These are phyloP conservation scores for Marasmarcha lunaedactyla DNA, from an alignment of 2,888 invertebrate species.

Conservation along the genomic window DNA sequence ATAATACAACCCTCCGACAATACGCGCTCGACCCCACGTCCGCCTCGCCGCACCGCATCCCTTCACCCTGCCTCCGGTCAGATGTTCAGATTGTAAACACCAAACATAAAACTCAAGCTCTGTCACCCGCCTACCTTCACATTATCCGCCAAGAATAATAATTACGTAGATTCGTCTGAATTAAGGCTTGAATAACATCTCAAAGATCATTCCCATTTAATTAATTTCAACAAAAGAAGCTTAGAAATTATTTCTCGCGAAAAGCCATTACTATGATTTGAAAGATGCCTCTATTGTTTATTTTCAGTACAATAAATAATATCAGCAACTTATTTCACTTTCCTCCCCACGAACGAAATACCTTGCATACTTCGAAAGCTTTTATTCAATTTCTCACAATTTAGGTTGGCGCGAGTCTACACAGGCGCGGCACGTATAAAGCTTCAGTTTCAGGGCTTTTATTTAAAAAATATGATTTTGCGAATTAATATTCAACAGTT, in stretches of 20 bases:
- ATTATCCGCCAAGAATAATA: too few relatives aligned
- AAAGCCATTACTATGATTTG: too few relatives aligned
- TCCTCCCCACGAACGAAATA: slow-evolving; percentile 10
- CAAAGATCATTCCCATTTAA: too few relatives aligned
- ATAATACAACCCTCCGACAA: slow-evolving; percentile 4
- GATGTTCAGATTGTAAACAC: slow-evolving; percentile 39
- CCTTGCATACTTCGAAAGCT: slow-evolving; percentile 5
- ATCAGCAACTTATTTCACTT: slow-evolving; percentile 2
- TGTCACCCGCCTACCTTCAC: background rate
- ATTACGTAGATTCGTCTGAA: too few relatives aligned
- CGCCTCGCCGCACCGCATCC: slow-evolving; percentile 10
- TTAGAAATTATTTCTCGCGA: too few relatives aligned
- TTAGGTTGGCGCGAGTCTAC: slow-evolving; percentile 18
- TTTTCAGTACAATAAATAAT: too few relatives aligned
- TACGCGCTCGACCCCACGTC: too few relatives aligned
- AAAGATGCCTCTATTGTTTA: too few relatives aligned
- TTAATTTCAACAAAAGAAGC: too few relatives aligned
- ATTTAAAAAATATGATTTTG: slow-evolving; percentile 44
- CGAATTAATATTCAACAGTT: slow-evolving; percentile 64
- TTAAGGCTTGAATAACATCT: too few relatives aligned
- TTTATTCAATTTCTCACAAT: slow-evolving; percentile 21
- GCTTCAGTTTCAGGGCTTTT: slow-evolving; percentile 34
- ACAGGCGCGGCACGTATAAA: slow-evolving; percentile 20
- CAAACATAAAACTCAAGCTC: slow-evolving; percentile 6
- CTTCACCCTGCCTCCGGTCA: slow-evolving; percentile 21